Conservation (phyloP, 2,113 vertebrate species). For the Paramisgurnus dabryanus region DNA sequence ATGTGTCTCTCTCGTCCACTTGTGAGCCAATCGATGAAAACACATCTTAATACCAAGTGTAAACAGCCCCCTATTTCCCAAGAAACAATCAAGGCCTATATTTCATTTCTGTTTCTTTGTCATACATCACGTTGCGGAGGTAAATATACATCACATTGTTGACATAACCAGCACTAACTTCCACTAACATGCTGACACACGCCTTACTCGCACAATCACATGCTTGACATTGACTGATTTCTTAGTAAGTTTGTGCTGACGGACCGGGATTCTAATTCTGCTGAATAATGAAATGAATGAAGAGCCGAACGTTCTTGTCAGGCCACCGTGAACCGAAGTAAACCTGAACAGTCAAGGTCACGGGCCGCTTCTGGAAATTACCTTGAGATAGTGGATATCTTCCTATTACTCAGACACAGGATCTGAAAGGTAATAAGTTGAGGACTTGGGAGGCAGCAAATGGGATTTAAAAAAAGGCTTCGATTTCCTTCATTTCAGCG, state of each 20-base stretch:
- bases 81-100: too few species aligned
- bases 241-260: not conserved
- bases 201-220: not conserved
- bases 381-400: conserved; percentile 11
- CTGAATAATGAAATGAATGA: not conserved
- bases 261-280: not conserved
- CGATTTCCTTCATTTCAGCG: conserved; percentile 42
- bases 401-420: conserved; percentile 28
- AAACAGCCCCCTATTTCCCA: too few species aligned
- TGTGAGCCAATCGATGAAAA: too few species aligned
- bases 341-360: conserved; percentile 24
- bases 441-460: conserved; percentile 5
- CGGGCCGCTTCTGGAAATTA: not conserved
- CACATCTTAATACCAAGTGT: too few species aligned
- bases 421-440: conserved; percentile 29
- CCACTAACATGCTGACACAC: too few species aligned
- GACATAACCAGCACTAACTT: too few species aligned
- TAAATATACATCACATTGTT: too few species aligned
- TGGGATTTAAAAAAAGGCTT: conserved; percentile 37
- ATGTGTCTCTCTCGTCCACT: too few species aligned
- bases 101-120: too few species aligned
- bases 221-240: not conserved
- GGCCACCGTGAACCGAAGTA: not conserved
- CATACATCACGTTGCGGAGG: too few species aligned
- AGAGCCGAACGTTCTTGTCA: not conserved